phyloP scores from a whole-genome alignment of 2,113 vertebrate genomes.

The Glareola pratincola region DNA sequence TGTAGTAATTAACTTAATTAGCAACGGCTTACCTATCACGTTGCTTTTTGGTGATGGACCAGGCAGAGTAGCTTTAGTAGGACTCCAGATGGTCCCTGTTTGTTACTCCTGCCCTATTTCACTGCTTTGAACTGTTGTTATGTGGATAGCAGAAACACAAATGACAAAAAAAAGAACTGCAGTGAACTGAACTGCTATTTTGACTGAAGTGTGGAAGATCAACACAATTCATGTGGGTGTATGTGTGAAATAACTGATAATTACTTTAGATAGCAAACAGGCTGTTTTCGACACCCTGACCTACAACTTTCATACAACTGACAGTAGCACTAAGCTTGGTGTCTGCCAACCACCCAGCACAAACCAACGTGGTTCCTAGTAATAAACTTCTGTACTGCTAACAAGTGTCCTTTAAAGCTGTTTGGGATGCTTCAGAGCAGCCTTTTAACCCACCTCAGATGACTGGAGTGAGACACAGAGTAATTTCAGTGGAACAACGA shows the following conservation, averaged over 20 bases:
- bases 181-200: not conserved
- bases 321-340: not conserved
- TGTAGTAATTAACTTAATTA: not conserved
- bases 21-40: not conserved
- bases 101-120: not conserved
- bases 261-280: not conserved
- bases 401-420: not conserved
- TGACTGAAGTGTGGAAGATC: not conserved
- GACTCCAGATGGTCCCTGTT: not conserved
- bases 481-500: not conserved
- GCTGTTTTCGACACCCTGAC: not conserved
- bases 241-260: not conserved
- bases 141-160: not conserved
- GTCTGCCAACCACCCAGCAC: not conserved
- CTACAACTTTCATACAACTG: not conserved
- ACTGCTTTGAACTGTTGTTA: rapidly evolving
- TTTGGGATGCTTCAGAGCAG: not conserved
- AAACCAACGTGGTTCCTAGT: not conserved
- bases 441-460: not conserved
- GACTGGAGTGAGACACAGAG: not conserved
- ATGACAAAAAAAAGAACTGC: not conserved
- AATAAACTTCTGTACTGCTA: not conserved
- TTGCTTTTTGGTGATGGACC: not conserved
- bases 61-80: not conserved
- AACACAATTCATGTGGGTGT: not conserved